Percentiles rank a stretch among this genome's conserved stretches.
Evolutionary conservation across 1,140 invertebrate genomes (phyloP).

Genomic region (Proales similis): DNA sequence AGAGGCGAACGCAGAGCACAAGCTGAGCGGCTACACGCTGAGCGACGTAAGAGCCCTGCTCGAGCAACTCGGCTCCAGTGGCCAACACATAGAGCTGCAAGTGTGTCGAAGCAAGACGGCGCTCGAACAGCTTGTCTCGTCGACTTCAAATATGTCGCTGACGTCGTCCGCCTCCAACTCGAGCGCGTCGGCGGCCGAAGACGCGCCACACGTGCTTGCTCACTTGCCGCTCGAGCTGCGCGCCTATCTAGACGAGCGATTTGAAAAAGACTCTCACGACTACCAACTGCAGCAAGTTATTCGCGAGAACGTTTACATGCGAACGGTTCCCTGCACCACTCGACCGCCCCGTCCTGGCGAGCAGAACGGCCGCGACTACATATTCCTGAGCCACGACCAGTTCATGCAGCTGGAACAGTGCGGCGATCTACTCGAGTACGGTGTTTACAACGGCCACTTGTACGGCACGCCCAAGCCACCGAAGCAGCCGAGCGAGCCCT

Average conservation of each 20-base stretch:
- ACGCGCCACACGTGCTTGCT: too few species aligned
- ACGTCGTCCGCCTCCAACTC: too few species aligned
- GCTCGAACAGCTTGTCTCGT: too few species aligned
- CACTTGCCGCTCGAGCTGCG: constrained; percentile 54
- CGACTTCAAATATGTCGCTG: too few species aligned
- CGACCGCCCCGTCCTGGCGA: constrained; percentile 59
- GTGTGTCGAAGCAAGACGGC: background rate
- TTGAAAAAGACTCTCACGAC: constrained; percentile 62
- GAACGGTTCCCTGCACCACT: constrained; percentile 65
- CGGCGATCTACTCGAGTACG: constrained; percentile 63
- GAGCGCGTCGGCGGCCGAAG: too few species aligned
- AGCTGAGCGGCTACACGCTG: constrained; percentile 26
- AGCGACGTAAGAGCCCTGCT: constrained; percentile 6
- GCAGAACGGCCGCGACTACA: constrained; percentile 63
- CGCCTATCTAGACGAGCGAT: constrained; percentile 60
- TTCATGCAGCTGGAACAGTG: constrained; percentile 60
- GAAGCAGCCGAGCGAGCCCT: too few species aligned
- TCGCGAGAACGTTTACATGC: constrained; percentile 63
- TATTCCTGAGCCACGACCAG: constrained; percentile 59
- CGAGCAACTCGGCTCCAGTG: background rate
- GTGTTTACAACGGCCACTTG: constrained; percentile 60
- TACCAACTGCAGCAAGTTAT: constrained; percentile 65
- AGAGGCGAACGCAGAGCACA: constrained; percentile 10
- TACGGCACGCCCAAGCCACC: constrained; percentile 56
- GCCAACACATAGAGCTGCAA: constrained; percentile 4